Evolutionary conservation across 2,888 invertebrate species (phyloP).

Genomic region (Iselma pallidipennis): DNA sequence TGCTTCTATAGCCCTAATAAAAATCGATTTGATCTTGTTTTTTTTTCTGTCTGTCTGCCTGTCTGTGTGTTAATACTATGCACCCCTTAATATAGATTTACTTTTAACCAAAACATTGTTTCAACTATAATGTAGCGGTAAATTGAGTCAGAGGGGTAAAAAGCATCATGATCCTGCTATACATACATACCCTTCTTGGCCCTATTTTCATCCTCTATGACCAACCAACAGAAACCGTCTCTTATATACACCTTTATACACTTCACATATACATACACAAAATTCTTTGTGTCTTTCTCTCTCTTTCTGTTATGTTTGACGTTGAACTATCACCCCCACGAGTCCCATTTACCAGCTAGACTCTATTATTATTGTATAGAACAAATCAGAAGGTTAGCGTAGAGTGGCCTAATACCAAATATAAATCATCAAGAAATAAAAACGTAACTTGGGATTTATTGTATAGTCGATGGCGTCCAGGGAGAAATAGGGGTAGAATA

Average conservation of each 20-base stretch:
- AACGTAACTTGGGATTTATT: slow-evolving; percentile 48
- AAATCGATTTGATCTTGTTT: background rate
- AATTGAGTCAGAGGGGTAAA: slow-evolving; percentile 52
- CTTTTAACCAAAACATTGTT: slow-evolving; percentile 50
- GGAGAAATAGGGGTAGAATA: background rate
- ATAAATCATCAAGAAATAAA: slow-evolving; percentile 57
- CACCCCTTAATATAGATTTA: slow-evolving; percentile 35
- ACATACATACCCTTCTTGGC: too few relatives aligned
- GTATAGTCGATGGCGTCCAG: background rate
- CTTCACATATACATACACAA: background rate
- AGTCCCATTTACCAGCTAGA: slow-evolving; percentile 57
- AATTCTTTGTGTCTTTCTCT: background rate
- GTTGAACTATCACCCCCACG: slow-evolving; percentile 57
- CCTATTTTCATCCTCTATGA: slow-evolving; percentile 19
- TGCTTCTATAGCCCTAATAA: background rate
- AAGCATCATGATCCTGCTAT: too few relatives aligned
- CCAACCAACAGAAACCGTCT: slow-evolving; percentile 4
- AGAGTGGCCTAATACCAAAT: slow-evolving; percentile 55
- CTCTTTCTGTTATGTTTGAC: slow-evolving; percentile 24
- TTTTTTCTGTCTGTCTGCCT: background rate
- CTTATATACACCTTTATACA: background rate
- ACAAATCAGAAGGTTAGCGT: slow-evolving; percentile 57
- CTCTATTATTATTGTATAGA: slow-evolving; percentile 59
- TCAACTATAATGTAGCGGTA: slow-evolving; percentile 57
- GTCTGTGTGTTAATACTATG: slow-evolving; percentile 38